Conservation (phyloP, 2,797 vertebrate species). For the Pteropus rufus region DNA sequence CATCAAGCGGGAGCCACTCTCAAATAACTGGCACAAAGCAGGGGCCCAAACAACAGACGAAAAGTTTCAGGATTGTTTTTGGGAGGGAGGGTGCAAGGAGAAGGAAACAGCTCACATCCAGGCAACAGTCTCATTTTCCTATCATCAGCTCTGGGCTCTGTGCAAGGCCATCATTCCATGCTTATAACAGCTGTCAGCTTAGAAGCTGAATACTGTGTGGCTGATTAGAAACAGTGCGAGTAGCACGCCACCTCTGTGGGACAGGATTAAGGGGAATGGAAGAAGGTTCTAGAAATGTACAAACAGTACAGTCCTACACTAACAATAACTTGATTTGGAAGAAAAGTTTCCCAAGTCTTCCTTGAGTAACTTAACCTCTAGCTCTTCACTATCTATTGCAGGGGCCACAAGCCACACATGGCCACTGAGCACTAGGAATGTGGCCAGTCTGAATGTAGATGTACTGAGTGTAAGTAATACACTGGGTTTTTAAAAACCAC, state of each 20-base stretch:
- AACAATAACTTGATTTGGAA: not conserved
- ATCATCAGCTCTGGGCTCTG: not conserved
- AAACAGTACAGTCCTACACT: not conserved
- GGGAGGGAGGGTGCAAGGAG: not conserved
- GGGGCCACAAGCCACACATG: not conserved
- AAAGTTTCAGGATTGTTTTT: not conserved
- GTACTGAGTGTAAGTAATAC: not conserved
- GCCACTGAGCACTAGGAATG: not conserved
- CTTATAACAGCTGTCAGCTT: not conserved
- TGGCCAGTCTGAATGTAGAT: not conserved
- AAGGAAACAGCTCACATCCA: not conserved
- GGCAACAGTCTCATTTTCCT: constrained; percentile 14
- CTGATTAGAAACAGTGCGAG: not conserved
- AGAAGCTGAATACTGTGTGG: accelerated
- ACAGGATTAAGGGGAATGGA: not conserved
- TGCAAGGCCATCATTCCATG: not conserved
- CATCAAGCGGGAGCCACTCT: not conserved
- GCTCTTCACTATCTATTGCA: not conserved
- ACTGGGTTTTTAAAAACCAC: not conserved
- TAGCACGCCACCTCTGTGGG: not conserved
- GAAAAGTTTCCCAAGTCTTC: not conserved
- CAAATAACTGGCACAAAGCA: not conserved
- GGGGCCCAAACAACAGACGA: not conserved
- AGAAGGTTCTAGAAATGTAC: not conserved
- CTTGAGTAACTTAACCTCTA: not conserved